phyloP scores from a whole-genome alignment of 2,888 invertebrate species.

The Cylloceria caligata region DNA sequence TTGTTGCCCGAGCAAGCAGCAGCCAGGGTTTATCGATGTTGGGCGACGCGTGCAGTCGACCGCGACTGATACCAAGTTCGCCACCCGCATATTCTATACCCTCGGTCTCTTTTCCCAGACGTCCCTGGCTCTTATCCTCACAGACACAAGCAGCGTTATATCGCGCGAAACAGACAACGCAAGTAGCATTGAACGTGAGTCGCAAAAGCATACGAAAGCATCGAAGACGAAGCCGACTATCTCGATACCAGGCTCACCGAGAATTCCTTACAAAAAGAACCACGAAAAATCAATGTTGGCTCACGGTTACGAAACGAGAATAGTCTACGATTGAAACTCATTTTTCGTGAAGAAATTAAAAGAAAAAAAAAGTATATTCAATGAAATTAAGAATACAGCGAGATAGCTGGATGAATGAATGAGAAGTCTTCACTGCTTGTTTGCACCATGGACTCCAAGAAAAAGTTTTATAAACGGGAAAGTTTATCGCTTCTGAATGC shows the following conservation, averaged over 20 bases:
- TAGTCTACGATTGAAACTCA: constrained; percentile 56
- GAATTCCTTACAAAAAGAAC: constrained; percentile 43
- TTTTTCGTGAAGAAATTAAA: constrained; percentile 37
- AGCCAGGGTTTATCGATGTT: constrained; percentile 72
- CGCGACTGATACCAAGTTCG: constrained; percentile 77
- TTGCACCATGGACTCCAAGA: constrained; percentile 30
- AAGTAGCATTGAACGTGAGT: constrained; percentile 51
- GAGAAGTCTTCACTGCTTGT: constrained; percentile 51
- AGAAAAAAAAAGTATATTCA: constrained; percentile 28
- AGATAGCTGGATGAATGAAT: constrained; percentile 41
- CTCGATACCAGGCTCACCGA: constrained; percentile 35
- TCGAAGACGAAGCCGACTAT: constrained; percentile 35
- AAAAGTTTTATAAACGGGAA: constrained; percentile 47
- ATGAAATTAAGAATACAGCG: constrained; percentile 32
- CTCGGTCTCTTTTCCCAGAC: constrained; percentile 25
- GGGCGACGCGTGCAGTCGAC: constrained; percentile 71
- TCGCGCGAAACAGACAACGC: constrained; percentile 35
- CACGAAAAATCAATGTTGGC: constrained; percentile 60
- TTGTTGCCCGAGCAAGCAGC: constrained; percentile 68
- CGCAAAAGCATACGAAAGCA: constrained; percentile 29
- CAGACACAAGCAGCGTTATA: constrained; percentile 28
- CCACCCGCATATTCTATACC: constrained; percentile 67
- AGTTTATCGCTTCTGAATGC: constrained; percentile 51
- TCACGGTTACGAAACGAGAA: constrained; percentile 56
- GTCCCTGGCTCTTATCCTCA: constrained; percentile 40